Conservation (phyloP, 2,113 vertebrate species). For the Perca fluviatilis region DNA sequence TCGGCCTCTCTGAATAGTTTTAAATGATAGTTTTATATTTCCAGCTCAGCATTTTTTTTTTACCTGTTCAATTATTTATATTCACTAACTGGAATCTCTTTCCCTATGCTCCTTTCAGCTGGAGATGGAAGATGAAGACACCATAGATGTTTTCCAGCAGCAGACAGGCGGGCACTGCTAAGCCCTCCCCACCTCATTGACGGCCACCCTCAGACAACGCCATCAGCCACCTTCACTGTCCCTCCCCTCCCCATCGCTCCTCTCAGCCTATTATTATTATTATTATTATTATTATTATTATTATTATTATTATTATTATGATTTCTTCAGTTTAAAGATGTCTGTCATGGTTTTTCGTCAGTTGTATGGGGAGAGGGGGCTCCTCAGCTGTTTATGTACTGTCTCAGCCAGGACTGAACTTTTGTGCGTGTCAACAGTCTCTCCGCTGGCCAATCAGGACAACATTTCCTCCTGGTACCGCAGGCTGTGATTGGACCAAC, state of each 20-base stretch:
- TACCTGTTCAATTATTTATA: neutral
- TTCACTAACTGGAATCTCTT: neutral
- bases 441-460: constrained; percentile 62
- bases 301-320: constrained; percentile 68
- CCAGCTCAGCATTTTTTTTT: neutral
- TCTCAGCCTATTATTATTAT: constrained; percentile 68
- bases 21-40: neutral
- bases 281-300: constrained; percentile 72
- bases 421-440: constrained; percentile 58
- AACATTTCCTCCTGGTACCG: constrained; percentile 35
- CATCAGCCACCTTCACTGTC: constrained; percentile 76
- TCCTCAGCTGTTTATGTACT: constrained; percentile 71
- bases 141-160: constrained; percentile 90
- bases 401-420: constrained; percentile 71
- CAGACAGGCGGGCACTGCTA: constrained; percentile 88
- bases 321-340: constrained; percentile 60
- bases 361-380: constrained; percentile 44
- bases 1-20: neutral
- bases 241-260: constrained; percentile 64
- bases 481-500: constrained; percentile 66
- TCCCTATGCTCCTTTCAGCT: constrained; percentile 70
- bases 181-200: constrained; percentile 68
- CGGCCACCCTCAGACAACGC: constrained; percentile 68
- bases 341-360: constrained; percentile 62
- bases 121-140: constrained; percentile 91